Evolutionary conservation across 2,113 vertebrate species (phyloP).

Genomic region (Cavia aperea): DNA sequence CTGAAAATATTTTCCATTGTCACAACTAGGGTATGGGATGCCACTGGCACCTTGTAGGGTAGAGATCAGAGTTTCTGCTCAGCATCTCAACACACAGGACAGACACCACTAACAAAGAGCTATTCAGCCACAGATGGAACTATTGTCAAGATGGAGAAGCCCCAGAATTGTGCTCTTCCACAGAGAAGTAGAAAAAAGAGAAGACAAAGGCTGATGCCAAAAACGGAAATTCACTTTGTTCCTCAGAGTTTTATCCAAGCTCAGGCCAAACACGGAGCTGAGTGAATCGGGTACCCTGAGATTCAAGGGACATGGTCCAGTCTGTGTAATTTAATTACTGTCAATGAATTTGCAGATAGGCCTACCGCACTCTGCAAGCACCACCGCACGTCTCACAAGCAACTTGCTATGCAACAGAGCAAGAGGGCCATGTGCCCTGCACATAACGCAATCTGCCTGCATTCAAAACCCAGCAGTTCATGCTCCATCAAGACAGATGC

Average conservation of each 20-base stretch:
- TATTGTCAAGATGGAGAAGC: neutral
- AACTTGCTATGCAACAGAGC: neutral
- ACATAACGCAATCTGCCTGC: conserved; percentile 28
- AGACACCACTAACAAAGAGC: neutral
- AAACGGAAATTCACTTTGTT: neutral
- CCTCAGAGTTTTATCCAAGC: neutral
- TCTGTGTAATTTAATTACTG: conserved; percentile 29
- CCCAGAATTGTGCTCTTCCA: neutral
- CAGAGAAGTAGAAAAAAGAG: neutral
- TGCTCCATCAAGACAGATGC: conserved; percentile 46
- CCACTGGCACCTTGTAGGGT: too few species aligned
- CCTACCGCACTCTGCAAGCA: neutral
- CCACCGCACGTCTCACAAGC: neutral
- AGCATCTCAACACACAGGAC: neutral
- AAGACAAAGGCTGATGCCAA: neutral
- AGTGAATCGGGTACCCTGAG: neutral
- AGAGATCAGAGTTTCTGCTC: neutral
- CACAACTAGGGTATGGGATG: too few species aligned
- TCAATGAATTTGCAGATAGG: neutral
- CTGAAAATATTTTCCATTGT: neutral
- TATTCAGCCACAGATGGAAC: neutral
- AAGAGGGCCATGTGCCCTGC: neutral
- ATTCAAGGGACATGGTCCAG: neutral
- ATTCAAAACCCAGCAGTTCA: neutral
- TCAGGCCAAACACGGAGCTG: neutral